Base-by-base conservation (phyloP, 1,140 invertebrate genomes). In the Patella vulgata region DNA sequence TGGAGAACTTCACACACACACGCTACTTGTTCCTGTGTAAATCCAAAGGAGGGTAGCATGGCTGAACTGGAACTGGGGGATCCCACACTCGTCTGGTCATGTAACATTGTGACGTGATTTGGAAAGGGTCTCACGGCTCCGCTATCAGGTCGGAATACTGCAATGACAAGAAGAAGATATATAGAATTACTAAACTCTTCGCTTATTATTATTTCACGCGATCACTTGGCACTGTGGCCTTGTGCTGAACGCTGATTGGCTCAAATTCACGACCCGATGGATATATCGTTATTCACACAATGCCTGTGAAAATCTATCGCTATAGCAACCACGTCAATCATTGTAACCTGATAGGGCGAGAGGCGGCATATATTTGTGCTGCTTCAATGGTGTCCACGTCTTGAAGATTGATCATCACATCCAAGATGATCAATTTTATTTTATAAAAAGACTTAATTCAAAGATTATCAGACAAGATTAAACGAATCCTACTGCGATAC, bases 1-100 rank as follows among this genome's bases (percentile, higher is more conserved):
- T 98, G 95, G 14, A 99, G 89, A 43, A 98, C 96, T 89, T 98
- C 96, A 86, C 97, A 99, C 44, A 99, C 96, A 84, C 96, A 98
- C 55, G 96, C 96, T 68, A 99, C 96, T 85, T 99, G 97, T 86
- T 99, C 96, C 87, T 97, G 96, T 61, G 96, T 98, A 88, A 85
- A 99, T 94, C 87, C 95, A 84, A 97, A 98, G 71, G 93, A 95
- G 43, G 95, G 94, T 78, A 97, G 88, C 80, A 94, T 90, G 71
- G 79, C 69, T 36, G 77, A 87, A 36, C 33, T 36, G 23, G 57
- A 86, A 85, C 88, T 82, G 80, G 83, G 77, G 43, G 78, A 77
- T 71, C 82, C 72, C 47, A 76, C 78, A 33, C 66, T 66, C 33
- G 70, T 70, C 51, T 78, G 79, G 54, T 81, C 79, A 65, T 81